Conservation (phyloP, 1,140 invertebrate species). For the Megathymus violae region DNA sequence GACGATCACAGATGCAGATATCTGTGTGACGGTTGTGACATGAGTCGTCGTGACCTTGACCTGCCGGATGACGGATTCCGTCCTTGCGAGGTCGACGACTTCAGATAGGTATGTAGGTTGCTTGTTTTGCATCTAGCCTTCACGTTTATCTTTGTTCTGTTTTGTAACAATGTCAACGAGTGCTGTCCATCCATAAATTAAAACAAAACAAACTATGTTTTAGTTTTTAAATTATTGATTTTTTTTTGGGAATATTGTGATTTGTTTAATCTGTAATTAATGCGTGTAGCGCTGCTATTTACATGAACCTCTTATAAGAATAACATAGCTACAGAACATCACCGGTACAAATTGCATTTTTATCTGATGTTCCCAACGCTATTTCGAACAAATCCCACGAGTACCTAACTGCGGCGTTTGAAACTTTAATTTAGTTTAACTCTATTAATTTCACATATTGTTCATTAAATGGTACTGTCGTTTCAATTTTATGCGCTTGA, state of each 20-base stretch:
- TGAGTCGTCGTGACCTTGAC: slow-evolving; percentile 73
- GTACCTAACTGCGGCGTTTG: background rate
- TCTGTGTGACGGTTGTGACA: slow-evolving; percentile 49
- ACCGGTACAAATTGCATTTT: background rate
- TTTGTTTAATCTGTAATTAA: too few relatives aligned
- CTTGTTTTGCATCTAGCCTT: slow-evolving; percentile 57
- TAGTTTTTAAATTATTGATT: too few relatives aligned
- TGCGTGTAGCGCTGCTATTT: too few relatives aligned
- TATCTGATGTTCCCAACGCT: background rate
- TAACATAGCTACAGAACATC: background rate
- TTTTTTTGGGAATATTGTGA: too few relatives aligned
- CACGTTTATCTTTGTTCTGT: slow-evolving; percentile 38
- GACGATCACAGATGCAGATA: slow-evolving; percentile 79
- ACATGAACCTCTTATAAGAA: background rate
- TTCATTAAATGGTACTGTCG: background rate
- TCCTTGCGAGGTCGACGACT: slow-evolving; percentile 75
- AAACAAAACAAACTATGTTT: too few relatives aligned
- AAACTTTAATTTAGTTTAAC: background rate
- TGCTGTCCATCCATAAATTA: too few relatives aligned
- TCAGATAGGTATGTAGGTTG: slow-evolving; percentile 59
- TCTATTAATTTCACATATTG: background rate
- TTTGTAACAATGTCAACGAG: too few relatives aligned
- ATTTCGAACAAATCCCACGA: background rate
- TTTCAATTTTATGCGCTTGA: background rate
- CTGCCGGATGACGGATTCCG: slow-evolving; percentile 72